These are phyloP conservation scores for Threskiornis aethiopicus DNA, from an alignment of 2,797 vertebrate species.

Conservation along the genomic window DNA sequence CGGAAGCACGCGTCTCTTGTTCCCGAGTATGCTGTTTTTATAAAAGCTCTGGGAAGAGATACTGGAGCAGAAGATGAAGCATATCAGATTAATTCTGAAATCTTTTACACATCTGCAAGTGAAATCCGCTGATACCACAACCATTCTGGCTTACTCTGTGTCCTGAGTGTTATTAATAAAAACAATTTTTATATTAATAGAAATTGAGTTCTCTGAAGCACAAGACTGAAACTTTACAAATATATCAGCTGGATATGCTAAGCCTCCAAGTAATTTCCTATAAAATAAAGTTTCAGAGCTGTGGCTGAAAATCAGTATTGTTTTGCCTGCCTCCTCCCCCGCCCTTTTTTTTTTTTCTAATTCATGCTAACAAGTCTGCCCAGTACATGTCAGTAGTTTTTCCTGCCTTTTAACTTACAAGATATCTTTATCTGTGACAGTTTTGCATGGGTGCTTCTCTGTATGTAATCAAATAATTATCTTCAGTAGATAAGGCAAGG, in stretches of 20 bases:
- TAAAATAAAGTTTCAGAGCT: neutral
- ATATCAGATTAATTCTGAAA: neutral
- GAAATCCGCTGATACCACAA: neutral
- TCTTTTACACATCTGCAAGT: neutral
- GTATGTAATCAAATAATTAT: slow-evolving; percentile 25
- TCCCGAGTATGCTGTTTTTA: neutral
- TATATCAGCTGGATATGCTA: neutral
- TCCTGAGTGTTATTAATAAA: neutral
- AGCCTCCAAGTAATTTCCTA: neutral
- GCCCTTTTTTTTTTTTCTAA: neutral
- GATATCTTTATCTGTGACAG: neutral
- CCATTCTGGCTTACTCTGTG: neutral
- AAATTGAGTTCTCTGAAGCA: neutral
- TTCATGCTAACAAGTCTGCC: neutral
- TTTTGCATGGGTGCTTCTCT: neutral
- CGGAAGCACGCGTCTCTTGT: accelerated
- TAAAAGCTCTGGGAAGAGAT: neutral
- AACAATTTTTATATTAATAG: neutral
- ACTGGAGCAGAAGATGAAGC: neutral
- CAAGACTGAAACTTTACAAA: neutral
- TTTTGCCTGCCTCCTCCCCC: neutral
- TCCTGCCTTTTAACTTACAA: neutral
- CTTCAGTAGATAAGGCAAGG: slow-evolving; percentile 13
- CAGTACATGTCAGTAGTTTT: neutral
- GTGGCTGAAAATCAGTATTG: neutral